phyloP scores from a whole-genome alignment of 2,797 vertebrate species.

The Periparus ater region DNA sequence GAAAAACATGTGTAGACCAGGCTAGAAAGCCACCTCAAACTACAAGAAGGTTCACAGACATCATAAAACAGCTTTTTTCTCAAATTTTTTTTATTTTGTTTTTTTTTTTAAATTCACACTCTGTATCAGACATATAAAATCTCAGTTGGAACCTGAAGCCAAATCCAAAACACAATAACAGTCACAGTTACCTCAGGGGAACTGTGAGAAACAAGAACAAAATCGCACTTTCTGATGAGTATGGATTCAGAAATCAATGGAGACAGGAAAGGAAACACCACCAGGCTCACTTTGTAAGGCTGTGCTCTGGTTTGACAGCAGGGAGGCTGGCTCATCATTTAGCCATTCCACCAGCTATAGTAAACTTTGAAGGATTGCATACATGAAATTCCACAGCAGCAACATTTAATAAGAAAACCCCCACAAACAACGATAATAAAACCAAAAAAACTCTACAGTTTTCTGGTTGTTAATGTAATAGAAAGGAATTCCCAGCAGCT shows the following conservation, averaged over 20 bases:
- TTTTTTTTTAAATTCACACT: neutral
- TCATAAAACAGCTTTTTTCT: neutral
- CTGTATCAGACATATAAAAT: neutral
- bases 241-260: constrained; percentile 22
- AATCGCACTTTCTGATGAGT: neutral
- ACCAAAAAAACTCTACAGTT: neutral
- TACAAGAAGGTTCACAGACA: neutral
- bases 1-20: neutral
- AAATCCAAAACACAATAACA: constrained; percentile 17
- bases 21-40: neutral
- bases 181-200: neutral
- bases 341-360: neutral
- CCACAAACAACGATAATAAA: fast-evolving
- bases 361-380: neutral
- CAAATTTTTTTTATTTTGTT: neutral
- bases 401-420: neutral
- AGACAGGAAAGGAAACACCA: neutral
- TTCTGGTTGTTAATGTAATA: neutral
- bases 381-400: neutral
- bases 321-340: neutral
- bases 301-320: neutral
- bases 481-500: neutral
- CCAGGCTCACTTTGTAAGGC: neutral
- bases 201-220: constrained; percentile 6
- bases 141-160: neutral